phyloP scores from a whole-genome alignment of 1,140 invertebrate species.

The Spodoptera litura region DNA sequence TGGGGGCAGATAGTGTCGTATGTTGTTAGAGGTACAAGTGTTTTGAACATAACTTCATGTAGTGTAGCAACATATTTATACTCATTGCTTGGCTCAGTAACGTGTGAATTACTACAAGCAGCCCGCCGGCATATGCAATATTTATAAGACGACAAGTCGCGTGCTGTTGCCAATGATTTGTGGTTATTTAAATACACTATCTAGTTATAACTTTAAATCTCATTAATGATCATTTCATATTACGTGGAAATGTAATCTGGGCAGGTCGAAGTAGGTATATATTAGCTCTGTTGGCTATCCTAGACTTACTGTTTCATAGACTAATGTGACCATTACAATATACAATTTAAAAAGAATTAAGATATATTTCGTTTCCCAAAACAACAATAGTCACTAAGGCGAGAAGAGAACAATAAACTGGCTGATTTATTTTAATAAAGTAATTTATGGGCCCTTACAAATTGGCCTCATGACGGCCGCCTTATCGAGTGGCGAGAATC shows the following conservation, averaged over 20 bases:
- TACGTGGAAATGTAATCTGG: neutral
- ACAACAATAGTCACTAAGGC: constrained; percentile 73
- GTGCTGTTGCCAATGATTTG: constrained; percentile 18
- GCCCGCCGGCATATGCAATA: constrained; percentile 42
- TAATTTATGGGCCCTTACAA: constrained; percentile 82
- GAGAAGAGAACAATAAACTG: constrained; percentile 82
- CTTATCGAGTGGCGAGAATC: constrained; percentile 74
- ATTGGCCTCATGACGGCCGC: constrained; percentile 76
- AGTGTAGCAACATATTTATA: constrained; percentile 43
- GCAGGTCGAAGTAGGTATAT: neutral
- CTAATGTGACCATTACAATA: neutral
- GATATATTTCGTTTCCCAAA: constrained; percentile 55
- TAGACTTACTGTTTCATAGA: neutral
- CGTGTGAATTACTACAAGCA: constrained; percentile 59
- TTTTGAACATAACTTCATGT: constrained; percentile 12
- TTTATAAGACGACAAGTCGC: constrained; percentile 23
- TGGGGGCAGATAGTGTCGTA: neutral
- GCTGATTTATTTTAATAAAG: constrained; percentile 84
- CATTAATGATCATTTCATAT: neutral
- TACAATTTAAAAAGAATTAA: constrained; percentile 5
- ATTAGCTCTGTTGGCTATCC: neutral
- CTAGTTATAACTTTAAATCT: constrained; percentile 2
- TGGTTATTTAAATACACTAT: constrained; percentile 32
- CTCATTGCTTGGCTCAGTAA: constrained; percentile 63
- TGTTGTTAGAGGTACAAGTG: constrained; percentile 20